Conservation (phyloP, 1,140 invertebrate species). For the Akabosia matsudoensis region DNA sequence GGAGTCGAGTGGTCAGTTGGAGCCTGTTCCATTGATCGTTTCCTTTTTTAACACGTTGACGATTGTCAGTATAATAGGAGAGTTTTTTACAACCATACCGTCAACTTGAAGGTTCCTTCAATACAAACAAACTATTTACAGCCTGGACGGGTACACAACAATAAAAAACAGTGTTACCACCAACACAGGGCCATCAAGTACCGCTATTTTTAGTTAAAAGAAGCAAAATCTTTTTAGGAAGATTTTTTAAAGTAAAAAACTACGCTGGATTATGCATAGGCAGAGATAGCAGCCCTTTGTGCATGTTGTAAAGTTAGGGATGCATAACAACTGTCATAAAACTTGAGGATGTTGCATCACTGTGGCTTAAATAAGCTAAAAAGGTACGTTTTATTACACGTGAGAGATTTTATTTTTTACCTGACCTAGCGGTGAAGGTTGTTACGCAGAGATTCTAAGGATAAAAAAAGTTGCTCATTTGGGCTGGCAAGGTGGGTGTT, state of each 20-base stretch:
- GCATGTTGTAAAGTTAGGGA: too few relatives aligned
- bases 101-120: background rate
- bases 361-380: too few relatives aligned
- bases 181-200: background rate
- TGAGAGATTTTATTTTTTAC: background rate
- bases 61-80: background rate
- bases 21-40: background rate
- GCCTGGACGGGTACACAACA: background rate
- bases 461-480: background rate
- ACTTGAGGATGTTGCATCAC: too few relatives aligned
- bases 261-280: background rate
- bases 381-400: background rate
- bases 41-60: background rate
- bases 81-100: background rate
- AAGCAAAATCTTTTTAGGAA: too few relatives aligned
- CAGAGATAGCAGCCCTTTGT: background rate
- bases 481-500: background rate
- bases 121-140: too few relatives aligned
- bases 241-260: background rate
- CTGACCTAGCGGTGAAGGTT: background rate
- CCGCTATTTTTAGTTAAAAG: conserved; percentile 19
- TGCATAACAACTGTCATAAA: too few relatives aligned
- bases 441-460: background rate
- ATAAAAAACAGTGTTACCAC: background rate
- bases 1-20: background rate